These are phyloP conservation scores for Muntiacus reevesi DNA, from an alignment of 2,113 vertebrate species.

Conservation along the genomic window DNA sequence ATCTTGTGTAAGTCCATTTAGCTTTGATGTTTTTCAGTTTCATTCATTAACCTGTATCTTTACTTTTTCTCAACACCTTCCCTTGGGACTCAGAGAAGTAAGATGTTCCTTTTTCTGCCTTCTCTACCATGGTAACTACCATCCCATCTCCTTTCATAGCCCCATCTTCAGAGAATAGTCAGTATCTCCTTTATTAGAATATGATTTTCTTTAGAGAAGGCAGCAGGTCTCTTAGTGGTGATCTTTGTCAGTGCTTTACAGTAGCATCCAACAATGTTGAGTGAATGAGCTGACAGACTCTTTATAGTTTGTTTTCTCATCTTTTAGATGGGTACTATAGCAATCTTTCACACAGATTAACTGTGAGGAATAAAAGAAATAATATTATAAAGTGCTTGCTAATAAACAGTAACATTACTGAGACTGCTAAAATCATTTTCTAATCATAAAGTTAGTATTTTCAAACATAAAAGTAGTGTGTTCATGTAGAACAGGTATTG, in stretches of 20 bases:
- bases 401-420: neutral
- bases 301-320: neutral
- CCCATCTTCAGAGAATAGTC: neutral
- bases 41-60: neutral
- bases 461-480: neutral
- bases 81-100: neutral
- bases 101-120: neutral
- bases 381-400: neutral
- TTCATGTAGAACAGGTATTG: neutral
- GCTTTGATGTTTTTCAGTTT: neutral
- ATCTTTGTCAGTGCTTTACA: neutral
- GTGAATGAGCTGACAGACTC: neutral
- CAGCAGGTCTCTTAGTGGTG: neutral
- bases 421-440: slow-evolving; percentile 8
- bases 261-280: neutral
- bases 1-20: neutral
- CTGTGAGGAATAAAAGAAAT: neutral
- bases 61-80: neutral
- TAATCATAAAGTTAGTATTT: slow-evolving; percentile 7
- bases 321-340: neutral
- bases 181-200: neutral
- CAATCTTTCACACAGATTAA: neutral
- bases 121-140: neutral
- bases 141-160: neutral
- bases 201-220: neutral